phyloP scores from a whole-genome alignment of 2,888 invertebrate genomes.

The Galerucella nymphaeae region DNA sequence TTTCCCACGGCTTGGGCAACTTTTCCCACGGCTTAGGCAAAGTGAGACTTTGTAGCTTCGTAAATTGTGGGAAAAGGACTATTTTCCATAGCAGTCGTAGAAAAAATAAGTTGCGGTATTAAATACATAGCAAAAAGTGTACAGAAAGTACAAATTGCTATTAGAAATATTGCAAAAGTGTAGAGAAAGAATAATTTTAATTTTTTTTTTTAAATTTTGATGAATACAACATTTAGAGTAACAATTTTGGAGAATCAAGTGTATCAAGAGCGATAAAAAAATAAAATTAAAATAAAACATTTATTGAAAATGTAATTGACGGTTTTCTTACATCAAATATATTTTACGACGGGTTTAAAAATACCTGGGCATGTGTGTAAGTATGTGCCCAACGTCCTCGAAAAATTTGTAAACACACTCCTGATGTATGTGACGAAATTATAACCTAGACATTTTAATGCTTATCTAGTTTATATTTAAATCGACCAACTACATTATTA shows the following conservation, averaged over 20 bases:
- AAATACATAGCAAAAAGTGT: background rate
- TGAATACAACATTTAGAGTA: too few species aligned
- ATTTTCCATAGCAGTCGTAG: too few species aligned
- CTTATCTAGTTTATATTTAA: conserved; percentile 22
- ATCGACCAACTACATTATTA: background rate
- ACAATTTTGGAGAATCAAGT: too few species aligned
- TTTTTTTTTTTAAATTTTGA: too few species aligned
- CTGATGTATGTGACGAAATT: conserved; percentile 18
- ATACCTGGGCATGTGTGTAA: conserved; percentile 3
- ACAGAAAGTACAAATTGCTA: background rate
- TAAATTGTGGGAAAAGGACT: too few species aligned
- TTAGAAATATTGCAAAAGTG: background rate
- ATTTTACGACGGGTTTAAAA: conserved; percentile 12
- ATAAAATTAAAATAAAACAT: background rate
- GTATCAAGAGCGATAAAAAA: background rate
- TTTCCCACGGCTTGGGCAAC: too few species aligned
- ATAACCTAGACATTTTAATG: conserved; percentile 26
- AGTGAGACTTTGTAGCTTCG: too few species aligned
- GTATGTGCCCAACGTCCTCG: conserved; percentile 18
- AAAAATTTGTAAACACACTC: conserved; percentile 20
- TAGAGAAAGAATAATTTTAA: too few species aligned
- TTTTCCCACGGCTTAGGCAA: too few species aligned
- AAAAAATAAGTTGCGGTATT: background rate
- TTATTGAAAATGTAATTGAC: background rate
- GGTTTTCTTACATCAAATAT: background rate